A percentile compares a stretch with the other conserved stretches of the same genome.
Evolutionary conservation across 2,797 vertebrate genomes (phyloP).

Genomic region (Pipistrellus kuhlii): DNA sequence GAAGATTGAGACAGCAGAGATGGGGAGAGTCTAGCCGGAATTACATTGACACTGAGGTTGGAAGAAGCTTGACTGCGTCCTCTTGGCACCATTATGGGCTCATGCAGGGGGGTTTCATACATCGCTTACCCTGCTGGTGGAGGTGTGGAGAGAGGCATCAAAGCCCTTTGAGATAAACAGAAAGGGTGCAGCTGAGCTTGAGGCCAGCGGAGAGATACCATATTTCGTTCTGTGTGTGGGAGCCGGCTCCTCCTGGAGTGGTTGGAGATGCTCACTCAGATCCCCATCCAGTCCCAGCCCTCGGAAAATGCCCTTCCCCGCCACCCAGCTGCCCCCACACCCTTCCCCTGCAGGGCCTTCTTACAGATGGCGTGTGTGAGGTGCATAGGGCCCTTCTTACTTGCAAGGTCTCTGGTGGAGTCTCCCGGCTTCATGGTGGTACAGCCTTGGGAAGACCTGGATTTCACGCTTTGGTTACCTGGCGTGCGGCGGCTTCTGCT

Average conservation of each 20-base stretch:
- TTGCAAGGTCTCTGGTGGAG: not conserved
- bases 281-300: not conserved
- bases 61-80: not conserved
- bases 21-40: not conserved
- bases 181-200: not conserved
- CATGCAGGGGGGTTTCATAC: not conserved
- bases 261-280: not conserved
- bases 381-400: not conserved
- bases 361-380: rapidly evolving
- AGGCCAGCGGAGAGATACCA: not conserved
- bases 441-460: not conserved
- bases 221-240: no score
- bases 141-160: not conserved
- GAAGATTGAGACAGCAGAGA: not conserved
- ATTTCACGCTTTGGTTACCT: not conserved
- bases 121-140: not conserved
- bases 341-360: no score
- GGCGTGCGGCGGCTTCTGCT: not conserved
- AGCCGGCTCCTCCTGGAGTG: not conserved
- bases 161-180: not conserved
- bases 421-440: not conserved
- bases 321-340: not conserved
- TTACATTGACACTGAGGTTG: rapidly evolving
- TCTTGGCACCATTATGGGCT: rapidly evolving
- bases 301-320: not conserved